phyloP scores from a whole-genome alignment of 1,140 invertebrate species.

The Vollenhovia emeryi region DNA sequence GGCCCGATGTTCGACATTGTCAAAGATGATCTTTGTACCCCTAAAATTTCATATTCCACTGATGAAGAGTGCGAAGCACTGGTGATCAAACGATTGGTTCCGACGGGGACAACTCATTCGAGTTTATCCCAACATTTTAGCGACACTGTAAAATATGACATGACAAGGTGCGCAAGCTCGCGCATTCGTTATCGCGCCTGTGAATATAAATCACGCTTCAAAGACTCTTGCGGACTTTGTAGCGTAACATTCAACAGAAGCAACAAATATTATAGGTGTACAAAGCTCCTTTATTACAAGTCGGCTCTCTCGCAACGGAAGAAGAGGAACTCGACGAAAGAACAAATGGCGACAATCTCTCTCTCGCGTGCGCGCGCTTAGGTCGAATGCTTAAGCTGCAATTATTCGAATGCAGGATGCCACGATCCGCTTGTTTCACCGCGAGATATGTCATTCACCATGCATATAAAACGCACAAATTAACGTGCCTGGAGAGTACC shows the following conservation, averaged over 20 bases:
- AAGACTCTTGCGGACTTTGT: slow-evolving; percentile 13
- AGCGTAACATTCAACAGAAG: background rate
- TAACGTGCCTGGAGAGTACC: slow-evolving; percentile 32
- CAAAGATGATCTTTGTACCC: background rate
- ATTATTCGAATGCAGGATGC: slow-evolving; percentile 51
- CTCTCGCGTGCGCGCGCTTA: slow-evolving; percentile 33
- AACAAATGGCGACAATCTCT: slow-evolving; percentile 33
- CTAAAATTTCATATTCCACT: background rate
- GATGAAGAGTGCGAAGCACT: background rate
- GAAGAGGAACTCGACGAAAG: slow-evolving; percentile 28
- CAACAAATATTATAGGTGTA: slow-evolving; percentile 5
- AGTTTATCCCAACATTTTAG: background rate
- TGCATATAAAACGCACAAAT: slow-evolving; percentile 55
- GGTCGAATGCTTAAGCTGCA: slow-evolving; percentile 28
- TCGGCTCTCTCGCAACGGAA: slow-evolving; percentile 21
- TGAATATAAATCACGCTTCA: slow-evolving; percentile 7
- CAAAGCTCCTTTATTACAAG: slow-evolving; percentile 32
- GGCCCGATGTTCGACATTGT: too few relatives aligned
- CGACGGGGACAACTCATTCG: background rate
- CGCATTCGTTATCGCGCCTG: background rate
- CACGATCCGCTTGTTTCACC: slow-evolving; percentile 49
- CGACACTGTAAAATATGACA: background rate
- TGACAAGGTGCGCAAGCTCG: background rate
- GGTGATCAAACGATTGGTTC: background rate
- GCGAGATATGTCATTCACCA: slow-evolving; percentile 42